Base-by-base conservation (phyloP, 2,113 vertebrate genomes). In the Hiodon tergisus region DNA sequence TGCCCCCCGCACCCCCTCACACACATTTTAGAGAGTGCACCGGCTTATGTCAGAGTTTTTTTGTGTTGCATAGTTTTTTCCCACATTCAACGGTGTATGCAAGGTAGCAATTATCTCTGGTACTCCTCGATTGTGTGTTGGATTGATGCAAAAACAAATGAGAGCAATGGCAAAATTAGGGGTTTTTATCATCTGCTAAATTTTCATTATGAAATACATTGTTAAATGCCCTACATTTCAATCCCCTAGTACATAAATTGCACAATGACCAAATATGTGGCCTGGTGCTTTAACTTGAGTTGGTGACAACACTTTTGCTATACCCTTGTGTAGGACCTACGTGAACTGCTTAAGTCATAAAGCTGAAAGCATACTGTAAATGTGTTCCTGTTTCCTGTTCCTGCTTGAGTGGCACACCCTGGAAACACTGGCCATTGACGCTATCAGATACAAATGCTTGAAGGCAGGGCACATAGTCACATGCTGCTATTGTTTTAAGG, bases 1-100 rank as follows among this genome's bases (percentile, higher is more conserved):
- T 73, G 76, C 79, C 77, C 66, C 67, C 59, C 77, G 75, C 71
- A 84, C 67, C 81, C 71, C 75, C 73, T 79, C 81, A 66, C 78
- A 72, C 73, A 72, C 7, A 62, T 10, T 69, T 62, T 62, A 67
- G 79, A 66, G 53, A 74, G 66, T 67, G 66, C 47, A 31, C 47
- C 4, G 17, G 66, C 47, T 11, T 67, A 17, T 67, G 65, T 16
- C 13, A 46, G 66, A 10, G 67, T 69, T 7, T 69, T 31, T 10
- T 51, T 51, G 73, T 67, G 73, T 62, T 54, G 52, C 10, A 68
- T 51, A 10, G 4, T 31, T 31, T 51, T 61, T 48, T 31, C 62
- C 51, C 58, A 13, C 48, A 52, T 62, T 48, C 13, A 7, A 62
- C 11, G 55, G 48, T 6, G 59, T 16, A 65, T 58, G 46, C 57